Evolutionary conservation across 2,888 invertebrate genomes (phyloP).

Genomic region (Torymus auratus): DNA sequence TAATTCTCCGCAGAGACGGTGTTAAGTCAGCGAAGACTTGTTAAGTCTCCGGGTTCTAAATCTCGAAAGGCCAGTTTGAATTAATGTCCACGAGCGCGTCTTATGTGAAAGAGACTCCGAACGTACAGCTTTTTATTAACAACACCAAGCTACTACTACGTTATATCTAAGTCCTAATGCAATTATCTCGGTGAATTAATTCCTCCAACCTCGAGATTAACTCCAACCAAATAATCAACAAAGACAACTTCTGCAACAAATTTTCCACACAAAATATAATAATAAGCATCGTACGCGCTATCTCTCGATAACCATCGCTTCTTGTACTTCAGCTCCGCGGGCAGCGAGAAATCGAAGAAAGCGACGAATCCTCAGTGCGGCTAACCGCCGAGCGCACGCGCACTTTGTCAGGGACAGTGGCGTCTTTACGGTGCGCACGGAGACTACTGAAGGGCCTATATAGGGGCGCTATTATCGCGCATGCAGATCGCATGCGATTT

Average conservation of each 20-base stretch:
- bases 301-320: constrained; percentile 31
- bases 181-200: too few relatives aligned
- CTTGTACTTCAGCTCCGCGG: not conserved
- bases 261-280: too few relatives aligned
- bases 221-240: too few relatives aligned
- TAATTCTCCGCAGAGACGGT: not conserved
- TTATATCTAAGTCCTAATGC: too few relatives aligned
- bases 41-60: constrained; percentile 2
- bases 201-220: too few relatives aligned
- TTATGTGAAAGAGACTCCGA: not conserved
- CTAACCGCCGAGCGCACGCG: not conserved
- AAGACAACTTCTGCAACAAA: not conserved
- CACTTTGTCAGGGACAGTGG: constrained; percentile 43
- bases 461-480: constrained; percentile 41
- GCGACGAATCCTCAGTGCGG: not conserved
- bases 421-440: constrained; percentile 23
- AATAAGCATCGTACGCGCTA: too few relatives aligned
- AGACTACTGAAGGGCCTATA: not conserved
- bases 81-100: not conserved
- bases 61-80: not conserved
- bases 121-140: too few relatives aligned
- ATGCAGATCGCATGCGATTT: constrained; percentile 59
- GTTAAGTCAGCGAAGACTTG: not conserved
- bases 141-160: too few relatives aligned
- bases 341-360: constrained; percentile 45